phyloP scores from a whole-genome alignment of 2,113 vertebrate genomes.

The Urocitellus parryii region DNA sequence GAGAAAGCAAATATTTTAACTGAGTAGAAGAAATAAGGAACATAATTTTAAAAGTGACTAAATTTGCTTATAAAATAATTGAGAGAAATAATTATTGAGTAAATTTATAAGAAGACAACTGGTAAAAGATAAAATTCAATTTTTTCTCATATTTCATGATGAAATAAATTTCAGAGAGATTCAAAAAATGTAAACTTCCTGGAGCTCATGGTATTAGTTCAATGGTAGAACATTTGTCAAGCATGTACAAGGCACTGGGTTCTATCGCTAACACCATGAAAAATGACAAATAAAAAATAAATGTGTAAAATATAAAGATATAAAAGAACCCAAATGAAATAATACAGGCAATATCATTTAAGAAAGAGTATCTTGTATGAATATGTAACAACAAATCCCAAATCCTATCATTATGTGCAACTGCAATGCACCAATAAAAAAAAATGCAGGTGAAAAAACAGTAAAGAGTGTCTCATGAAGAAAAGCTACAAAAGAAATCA shows the following conservation, averaged over 20 bases:
- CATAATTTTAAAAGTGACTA: not conserved
- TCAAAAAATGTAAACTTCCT: not conserved
- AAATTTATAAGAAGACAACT: not conserved
- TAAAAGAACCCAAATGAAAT: not conserved
- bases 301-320: not conserved
- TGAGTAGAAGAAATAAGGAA: not conserved
- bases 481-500: not conserved
- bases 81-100: not conserved
- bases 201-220: not conserved
- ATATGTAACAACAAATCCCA: too few species aligned
- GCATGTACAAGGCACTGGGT: not conserved
- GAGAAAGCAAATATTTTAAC: not conserved
- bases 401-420: too few species aligned
- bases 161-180: not conserved
- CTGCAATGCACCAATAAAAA: too few species aligned
- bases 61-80: constrained; percentile 17
- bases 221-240: not conserved
- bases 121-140: not conserved
- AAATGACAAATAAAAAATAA: not conserved
- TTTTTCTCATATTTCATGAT: not conserved
- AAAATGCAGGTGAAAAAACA: too few species aligned
- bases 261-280: not conserved
- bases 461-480: not conserved
- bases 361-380: not conserved
- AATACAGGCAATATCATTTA: not conserved